phyloP scores from a whole-genome alignment of 2,888 invertebrate species.

The Drosophila basisetae region DNA sequence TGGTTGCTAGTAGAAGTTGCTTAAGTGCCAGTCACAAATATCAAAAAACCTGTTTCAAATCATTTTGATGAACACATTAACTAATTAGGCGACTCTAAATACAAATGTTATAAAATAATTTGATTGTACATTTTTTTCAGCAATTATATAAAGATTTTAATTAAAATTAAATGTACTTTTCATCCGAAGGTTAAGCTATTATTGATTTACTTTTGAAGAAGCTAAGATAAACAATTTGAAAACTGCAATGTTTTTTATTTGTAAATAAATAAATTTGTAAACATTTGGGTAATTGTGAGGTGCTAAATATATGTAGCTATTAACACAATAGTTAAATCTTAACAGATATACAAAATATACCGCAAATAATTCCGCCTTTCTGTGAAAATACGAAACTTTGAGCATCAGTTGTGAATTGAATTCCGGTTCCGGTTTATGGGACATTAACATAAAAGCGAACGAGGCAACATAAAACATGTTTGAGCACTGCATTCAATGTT shows the following conservation, averaged over 20 bases:
- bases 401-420: conserved; percentile 32
- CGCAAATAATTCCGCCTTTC: conserved; percentile 63
- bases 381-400: conserved; percentile 12
- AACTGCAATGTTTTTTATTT: background rate
- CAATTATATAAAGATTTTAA: background rate
- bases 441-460: conserved; percentile 58
- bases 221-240: background rate
- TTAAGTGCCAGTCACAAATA: conserved; percentile 15
- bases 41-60: conserved; percentile 23
- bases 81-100: conserved; percentile 48
- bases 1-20: conserved; percentile 20
- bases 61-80: conserved; percentile 15
- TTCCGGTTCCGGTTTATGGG: conserved; percentile 69
- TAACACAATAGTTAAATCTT: conserved; percentile 13
- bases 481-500: conserved; percentile 63
- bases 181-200: background rate
- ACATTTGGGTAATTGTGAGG: background rate
- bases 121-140: background rate
- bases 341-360: conserved; percentile 34
- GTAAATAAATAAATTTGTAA: background rate
- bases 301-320: background rate
- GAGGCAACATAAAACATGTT: conserved; percentile 51
- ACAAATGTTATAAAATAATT: background rate
- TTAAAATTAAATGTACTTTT: background rate
- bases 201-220: background rate